A percentile compares a stretch with the other conserved stretches of the same genome.
Evolutionary conservation across 2,888 invertebrate genomes (phyloP).

Genomic region (Elmis aenea): DNA sequence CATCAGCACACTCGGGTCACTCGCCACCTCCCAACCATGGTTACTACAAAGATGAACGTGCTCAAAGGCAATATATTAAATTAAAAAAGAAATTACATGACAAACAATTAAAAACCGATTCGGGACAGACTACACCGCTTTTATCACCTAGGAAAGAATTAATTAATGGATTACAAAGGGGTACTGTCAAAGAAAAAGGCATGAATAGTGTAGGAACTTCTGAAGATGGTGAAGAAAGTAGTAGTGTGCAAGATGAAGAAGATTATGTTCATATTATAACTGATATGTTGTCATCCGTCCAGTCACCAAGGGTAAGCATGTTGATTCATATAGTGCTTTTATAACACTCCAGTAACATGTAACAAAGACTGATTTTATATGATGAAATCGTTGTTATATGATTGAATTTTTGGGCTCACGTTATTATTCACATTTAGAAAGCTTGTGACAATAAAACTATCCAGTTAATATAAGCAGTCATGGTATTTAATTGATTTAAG

Average conservation of each 20-base stretch:
- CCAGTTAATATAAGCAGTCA: too few species aligned
- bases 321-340: too few species aligned
- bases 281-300: conserved; percentile 68
- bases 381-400: too few species aligned
- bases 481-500: too few species aligned
- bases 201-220: conserved; percentile 64
- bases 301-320: conserved; percentile 62
- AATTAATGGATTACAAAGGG: conserved; percentile 49
- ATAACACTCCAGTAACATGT: too few species aligned
- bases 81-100: conserved; percentile 69
- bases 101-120: conserved; percentile 37
- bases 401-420: too few species aligned
- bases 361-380: too few species aligned
- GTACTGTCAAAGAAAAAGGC: conserved; percentile 47
- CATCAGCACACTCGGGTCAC: conserved; percentile 61
- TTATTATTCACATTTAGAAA: too few species aligned
- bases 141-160: conserved; percentile 67
- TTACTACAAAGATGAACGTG: conserved; percentile 73
- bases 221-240: conserved; percentile 73
- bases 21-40: conserved; percentile 54
- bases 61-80: conserved; percentile 72
- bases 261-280: conserved; percentile 64
- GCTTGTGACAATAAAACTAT: too few species aligned
- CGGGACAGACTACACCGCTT: conserved; percentile 54
- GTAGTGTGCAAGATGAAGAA: conserved; percentile 69